Percentiles rank a stretch among this genome's conserved stretches.
phyloP scores from a whole-genome alignment of 2,797 vertebrate species.

The Lithobates pipiens region DNA sequence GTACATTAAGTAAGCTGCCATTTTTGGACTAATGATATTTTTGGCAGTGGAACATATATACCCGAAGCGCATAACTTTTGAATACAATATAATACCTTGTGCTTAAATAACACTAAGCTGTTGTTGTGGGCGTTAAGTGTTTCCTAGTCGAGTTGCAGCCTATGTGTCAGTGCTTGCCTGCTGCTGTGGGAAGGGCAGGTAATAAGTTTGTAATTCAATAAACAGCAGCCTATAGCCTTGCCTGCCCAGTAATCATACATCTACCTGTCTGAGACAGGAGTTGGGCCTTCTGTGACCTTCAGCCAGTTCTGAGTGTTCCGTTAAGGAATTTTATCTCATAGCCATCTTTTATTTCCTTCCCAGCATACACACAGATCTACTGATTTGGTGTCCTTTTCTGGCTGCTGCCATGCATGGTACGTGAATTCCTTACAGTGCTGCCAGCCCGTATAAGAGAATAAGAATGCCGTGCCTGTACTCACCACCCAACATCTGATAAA shows the following conservation, averaged over 20 bases:
- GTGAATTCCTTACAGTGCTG: background rate
- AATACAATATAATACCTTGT: slow-evolving; percentile 52
- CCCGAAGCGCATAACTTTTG: background rate
- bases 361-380: background rate
- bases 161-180: slow-evolving; percentile 42
- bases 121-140: slow-evolving; percentile 33
- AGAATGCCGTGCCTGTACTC: background rate
- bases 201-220: background rate
- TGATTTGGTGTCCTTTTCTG: slow-evolving; percentile 4
- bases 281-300: slow-evolving; percentile 20
- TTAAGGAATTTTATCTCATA: slow-evolving; percentile 36
- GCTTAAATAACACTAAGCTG: slow-evolving; percentile 6
- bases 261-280: slow-evolving; percentile 10
- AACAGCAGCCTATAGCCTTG: background rate
- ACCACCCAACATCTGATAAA: background rate
- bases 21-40: background rate
- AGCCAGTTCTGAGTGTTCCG: background rate
- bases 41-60: slow-evolving; percentile 23
- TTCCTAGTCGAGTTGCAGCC: background rate
- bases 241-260: background rate
- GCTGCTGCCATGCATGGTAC: background rate
- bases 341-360: slow-evolving; percentile 30
- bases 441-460: background rate
- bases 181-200: background rate
- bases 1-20: slow-evolving; percentile 18